Evolutionary conservation across 2,888 invertebrate species (phyloP).

Genomic region (Tyria jacobaeae): DNA sequence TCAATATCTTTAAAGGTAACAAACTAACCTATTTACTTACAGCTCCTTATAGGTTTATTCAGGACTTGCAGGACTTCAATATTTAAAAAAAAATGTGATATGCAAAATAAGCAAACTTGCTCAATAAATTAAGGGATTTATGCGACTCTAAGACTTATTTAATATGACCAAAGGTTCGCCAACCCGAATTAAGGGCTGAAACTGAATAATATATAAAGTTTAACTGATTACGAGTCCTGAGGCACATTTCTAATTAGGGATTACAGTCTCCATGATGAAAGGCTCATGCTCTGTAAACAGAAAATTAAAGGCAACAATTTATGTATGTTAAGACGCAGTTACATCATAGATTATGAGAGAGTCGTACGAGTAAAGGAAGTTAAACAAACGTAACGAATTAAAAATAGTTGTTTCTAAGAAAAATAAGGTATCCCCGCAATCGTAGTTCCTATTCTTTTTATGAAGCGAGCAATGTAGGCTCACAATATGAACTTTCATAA

Average conservation of each 20-base stretch:
- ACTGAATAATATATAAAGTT: slow-evolving; percentile 42
- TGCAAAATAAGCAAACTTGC: slow-evolving; percentile 46
- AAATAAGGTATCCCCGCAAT: too few relatives aligned
- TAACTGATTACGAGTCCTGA: slow-evolving; percentile 29
- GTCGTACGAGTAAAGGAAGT: too few relatives aligned
- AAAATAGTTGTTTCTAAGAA: too few relatives aligned
- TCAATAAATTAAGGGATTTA: slow-evolving; percentile 47
- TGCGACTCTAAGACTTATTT: slow-evolving; percentile 17
- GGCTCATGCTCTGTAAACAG: slow-evolving; percentile 26
- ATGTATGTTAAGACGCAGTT: slow-evolving; percentile 9
- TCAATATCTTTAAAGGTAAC: slow-evolving; percentile 4
- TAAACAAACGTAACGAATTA: too few relatives aligned
- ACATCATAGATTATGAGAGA: neutral
- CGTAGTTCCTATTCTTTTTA: too few relatives aligned
- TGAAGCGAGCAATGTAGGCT: too few relatives aligned
- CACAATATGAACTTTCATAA: too few relatives aligned
- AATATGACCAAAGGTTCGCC: slow-evolving; percentile 36
- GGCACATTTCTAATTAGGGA: slow-evolving; percentile 37
- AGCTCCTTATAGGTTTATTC: too few relatives aligned
- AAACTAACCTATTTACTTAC: slow-evolving; percentile 19
- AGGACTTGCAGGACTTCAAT: too few relatives aligned
- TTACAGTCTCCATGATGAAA: slow-evolving; percentile 40
- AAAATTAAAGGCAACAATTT: slow-evolving; percentile 41
- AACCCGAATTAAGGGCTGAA: slow-evolving; percentile 21
- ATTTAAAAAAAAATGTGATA: slow-evolving; percentile 28